phyloP scores from a whole-genome alignment of 2,888 invertebrate species.

The Erebia ligea region DNA sequence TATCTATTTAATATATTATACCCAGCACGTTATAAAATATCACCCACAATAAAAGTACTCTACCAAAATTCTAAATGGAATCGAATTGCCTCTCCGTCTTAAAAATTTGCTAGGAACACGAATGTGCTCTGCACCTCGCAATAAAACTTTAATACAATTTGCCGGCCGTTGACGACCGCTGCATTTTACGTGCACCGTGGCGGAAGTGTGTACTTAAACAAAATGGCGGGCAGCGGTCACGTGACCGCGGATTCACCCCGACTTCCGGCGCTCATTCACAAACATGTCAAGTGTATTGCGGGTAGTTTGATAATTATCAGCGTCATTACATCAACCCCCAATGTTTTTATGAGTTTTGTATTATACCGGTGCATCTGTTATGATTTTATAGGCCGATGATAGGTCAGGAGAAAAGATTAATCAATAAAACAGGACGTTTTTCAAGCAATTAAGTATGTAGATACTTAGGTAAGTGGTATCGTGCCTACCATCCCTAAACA shows the following conservation, averaged over 20 bases:
- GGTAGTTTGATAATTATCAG: constrained; percentile 76
- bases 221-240: constrained; percentile 76
- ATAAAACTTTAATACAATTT: constrained; percentile 51
- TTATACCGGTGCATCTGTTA: constrained; percentile 69
- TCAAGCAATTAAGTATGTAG: not conserved
- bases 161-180: constrained; percentile 62
- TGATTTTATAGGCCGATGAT: constrained; percentile 48
- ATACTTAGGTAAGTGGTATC: no score
- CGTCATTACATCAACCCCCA: constrained; percentile 60
- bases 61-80: constrained; percentile 32
- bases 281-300: constrained; percentile 77
- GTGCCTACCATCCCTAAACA: no score
- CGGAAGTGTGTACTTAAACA: constrained; percentile 79
- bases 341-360: constrained; percentile 59
- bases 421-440: not conserved
- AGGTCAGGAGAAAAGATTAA: constrained; percentile 1
- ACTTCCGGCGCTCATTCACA: constrained; percentile 71
- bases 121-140: constrained; percentile 47
- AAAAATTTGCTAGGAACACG: constrained; percentile 45
- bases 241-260: constrained; percentile 80
- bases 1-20: not conserved
- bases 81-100: constrained; percentile 38
- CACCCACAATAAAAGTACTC: constrained; percentile 30
- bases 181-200: constrained; percentile 55
- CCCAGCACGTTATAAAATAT: constrained; percentile 4